phyloP scores from a whole-genome alignment of 2,888 invertebrate genomes.

The Sceliomorpha sp. region DNA sequence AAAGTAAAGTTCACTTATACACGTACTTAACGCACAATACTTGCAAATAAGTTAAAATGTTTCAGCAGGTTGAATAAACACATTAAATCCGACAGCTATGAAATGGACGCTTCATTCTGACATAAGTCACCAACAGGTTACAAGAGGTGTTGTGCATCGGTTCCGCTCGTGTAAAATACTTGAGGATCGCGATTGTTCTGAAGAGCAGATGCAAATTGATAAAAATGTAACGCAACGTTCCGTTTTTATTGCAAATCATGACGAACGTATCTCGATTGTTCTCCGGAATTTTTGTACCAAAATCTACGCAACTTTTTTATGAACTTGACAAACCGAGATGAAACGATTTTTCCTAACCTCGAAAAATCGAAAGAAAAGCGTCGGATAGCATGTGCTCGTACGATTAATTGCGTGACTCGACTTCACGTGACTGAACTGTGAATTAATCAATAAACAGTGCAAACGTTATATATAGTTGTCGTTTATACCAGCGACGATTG shows the following conservation, averaged over 20 bases:
- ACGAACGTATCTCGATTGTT: too few species aligned
- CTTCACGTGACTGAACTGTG: not conserved
- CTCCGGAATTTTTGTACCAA: too few species aligned
- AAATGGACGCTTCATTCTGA: constrained; percentile 21
- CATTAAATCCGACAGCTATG: constrained; percentile 36
- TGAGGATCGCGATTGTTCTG: not conserved
- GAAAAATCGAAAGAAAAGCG: not conserved
- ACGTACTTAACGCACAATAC: constrained; percentile 50
- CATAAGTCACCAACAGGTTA: constrained; percentile 17
- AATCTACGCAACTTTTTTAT: not conserved
- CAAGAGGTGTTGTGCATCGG: constrained; percentile 6
- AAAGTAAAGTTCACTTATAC: constrained; percentile 54
- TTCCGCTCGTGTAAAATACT: constrained; percentile 2
- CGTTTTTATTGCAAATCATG: not conserved
- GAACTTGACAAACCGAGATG: too few species aligned
- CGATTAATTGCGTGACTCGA: constrained; percentile 12
- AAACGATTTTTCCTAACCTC: not conserved
- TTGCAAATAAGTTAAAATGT: constrained; percentile 51
- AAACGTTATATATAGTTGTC: too few species aligned
- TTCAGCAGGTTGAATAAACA: constrained; percentile 43
- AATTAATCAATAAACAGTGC: constrained; percentile 1
- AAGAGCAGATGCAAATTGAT: not conserved
- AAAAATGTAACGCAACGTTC: not conserved
- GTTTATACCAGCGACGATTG: not conserved
- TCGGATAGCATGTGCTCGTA: not conserved